These are phyloP conservation scores for Limnephilus rhombicus DNA, from an alignment of 2,888 invertebrate genomes.

Conservation along the genomic window DNA sequence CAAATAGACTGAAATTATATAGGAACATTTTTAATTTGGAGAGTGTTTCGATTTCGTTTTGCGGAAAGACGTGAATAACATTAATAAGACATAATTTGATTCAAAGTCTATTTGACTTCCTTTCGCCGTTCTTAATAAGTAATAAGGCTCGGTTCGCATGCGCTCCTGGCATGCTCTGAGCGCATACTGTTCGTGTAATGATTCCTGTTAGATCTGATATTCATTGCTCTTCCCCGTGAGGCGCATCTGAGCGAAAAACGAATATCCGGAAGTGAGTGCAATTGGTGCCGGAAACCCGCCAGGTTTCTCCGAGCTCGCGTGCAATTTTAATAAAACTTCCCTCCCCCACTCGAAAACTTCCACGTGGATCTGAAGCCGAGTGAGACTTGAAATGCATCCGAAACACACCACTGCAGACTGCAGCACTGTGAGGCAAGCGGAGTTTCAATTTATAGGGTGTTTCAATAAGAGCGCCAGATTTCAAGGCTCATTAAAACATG, in stretches of 20 bases:
- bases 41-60: background rate
- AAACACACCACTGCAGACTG: background rate
- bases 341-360: conserved; percentile 12
- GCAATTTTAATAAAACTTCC: conserved; percentile 30
- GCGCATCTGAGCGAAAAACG: conserved; percentile 12
- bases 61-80: background rate
- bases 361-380: background rate
- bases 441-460: background rate
- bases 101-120: background rate
- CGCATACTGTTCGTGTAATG: background rate
- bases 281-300: conserved; percentile 20
- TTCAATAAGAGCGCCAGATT: no score
- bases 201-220: conserved; percentile 3
- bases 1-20: no score
- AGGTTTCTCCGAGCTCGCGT: conserved; percentile 10
- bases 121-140: background rate
- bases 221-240: conserved; percentile 3
- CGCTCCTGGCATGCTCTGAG: background rate
- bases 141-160: background rate
- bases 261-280: background rate
- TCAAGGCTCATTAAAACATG: no score
- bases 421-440: background rate
- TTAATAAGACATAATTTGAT: background rate
- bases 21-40: background rate
- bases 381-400: background rate